phyloP scores from a whole-genome alignment of 2,113 vertebrate genomes.

The Panurus biarmicus region DNA sequence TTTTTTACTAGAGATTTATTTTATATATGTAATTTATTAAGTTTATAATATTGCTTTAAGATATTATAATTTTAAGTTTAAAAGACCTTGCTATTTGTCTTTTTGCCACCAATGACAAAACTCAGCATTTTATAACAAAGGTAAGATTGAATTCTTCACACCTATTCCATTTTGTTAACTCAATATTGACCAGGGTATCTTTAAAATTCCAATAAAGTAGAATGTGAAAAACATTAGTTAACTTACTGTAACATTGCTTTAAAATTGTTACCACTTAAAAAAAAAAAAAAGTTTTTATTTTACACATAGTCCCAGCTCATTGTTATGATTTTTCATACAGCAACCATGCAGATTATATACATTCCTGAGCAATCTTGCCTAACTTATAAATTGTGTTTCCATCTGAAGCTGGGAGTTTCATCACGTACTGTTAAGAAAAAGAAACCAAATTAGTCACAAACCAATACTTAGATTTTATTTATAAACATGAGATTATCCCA shows the following conservation, averaged over 20 bases:
- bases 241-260: not conserved
- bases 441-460: not conserved
- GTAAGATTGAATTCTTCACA: not conserved
- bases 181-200: not conserved
- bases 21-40: not conserved
- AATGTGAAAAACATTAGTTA: not conserved
- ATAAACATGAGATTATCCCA: not conserved
- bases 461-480: not conserved
- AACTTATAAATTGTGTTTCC: constrained; percentile 58
- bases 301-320: not conserved
- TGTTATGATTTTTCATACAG: not conserved
- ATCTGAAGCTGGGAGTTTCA: not conserved
- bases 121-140: not conserved
- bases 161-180: not conserved
- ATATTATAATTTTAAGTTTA: not conserved
- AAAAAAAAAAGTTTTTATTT: not conserved
- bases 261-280: not conserved
- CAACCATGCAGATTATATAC: not conserved
- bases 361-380: not conserved
- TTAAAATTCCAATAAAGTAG: not conserved
- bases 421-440: constrained; percentile 46
- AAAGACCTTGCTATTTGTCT: not conserved
- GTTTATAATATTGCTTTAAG: not conserved
- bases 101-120: not conserved
- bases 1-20: not conserved